Evolutionary conservation across 2,797 vertebrate species (phyloP).

Genomic region (Liasis olivaceus): DNA sequence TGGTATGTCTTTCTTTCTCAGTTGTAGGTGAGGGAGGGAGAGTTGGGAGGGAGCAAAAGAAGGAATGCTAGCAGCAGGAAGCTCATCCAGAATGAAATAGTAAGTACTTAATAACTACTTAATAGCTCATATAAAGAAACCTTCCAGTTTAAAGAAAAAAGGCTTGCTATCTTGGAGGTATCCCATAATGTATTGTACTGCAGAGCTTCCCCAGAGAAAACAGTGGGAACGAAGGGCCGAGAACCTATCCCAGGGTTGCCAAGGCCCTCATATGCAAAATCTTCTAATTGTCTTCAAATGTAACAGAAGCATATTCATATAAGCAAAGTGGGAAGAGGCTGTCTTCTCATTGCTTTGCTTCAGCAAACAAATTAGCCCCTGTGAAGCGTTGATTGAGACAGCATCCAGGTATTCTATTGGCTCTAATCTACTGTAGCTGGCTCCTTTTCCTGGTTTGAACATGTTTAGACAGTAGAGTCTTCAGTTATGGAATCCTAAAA

Average conservation of each 20-base stretch:
- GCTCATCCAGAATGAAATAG: not conserved
- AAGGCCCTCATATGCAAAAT: not conserved
- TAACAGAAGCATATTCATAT: not conserved
- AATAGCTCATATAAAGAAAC: not conserved
- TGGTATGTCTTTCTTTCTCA: not conserved
- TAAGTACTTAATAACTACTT: not conserved
- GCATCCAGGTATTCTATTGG: not conserved
- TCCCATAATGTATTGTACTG: not conserved
- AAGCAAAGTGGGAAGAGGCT: not conserved
- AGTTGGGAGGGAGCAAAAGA: not conserved
- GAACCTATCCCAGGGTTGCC: not conserved
- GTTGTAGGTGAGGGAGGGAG: not conserved
- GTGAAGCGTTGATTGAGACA: not conserved
- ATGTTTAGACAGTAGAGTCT: not conserved
- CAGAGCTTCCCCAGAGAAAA: not conserved
- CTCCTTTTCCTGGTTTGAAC: not conserved
- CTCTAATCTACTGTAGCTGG: not conserved
- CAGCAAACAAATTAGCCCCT: not conserved
- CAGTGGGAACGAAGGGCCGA: not conserved
- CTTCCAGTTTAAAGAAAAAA: not conserved
- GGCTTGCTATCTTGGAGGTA: not conserved
- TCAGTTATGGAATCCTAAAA: not conserved
- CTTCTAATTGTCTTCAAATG: too few species aligned
- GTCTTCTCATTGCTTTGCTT: not conserved
- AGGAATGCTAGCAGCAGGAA: not conserved